Evolutionary conservation across 2,888 invertebrate species (phyloP), one percentile per base, ranked within the genome.

Genomic region (Abrostola tripartita): DNA sequence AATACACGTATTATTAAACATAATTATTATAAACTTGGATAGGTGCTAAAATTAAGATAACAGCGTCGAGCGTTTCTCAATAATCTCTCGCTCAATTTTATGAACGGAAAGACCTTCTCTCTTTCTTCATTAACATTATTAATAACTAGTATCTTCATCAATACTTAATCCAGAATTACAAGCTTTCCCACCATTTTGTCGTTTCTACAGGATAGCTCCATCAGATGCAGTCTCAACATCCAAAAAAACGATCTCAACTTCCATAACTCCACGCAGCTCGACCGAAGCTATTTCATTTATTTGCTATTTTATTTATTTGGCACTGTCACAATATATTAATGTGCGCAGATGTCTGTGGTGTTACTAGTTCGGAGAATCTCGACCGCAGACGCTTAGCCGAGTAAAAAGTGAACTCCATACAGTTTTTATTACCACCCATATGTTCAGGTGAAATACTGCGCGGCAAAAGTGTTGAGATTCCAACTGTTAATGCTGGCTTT

Each of bases 331-430:
- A 58, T 67, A 72, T 79, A 82, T 82, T 78, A 78, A 81, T 69
- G 76, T 47, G 61, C 76, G 67, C 82, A 82, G 79, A 78, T 82
- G 81, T 74, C 49, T 37, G 6, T 12, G 65, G 68, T 66, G 70
- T 65, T 55, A 54, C 52, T 50, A 52, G 51, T 74, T 81, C 77
- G 44, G 12, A 36, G 69, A 73, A 79, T 58, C 52, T 50, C 54
- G 6, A 50, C 52, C 55, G 38, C 53, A 76, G 71, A 56, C 14
- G 40, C 9, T 47, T 40, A 24, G 50, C 10, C 12, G 40, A 59
- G 42, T 68, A 73, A 68, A 71, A 74, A 65, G 52, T 61, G 38
- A 64, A 58, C 35, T 42, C n/a, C 1, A 11, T 57, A 52, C 56
- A 59, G 67, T 64, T 78, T 73, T 65, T 71, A 64, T 66, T 66